Base-by-base conservation (phyloP, 2,797 vertebrate genomes). In the Gouania willdenowi region DNA sequence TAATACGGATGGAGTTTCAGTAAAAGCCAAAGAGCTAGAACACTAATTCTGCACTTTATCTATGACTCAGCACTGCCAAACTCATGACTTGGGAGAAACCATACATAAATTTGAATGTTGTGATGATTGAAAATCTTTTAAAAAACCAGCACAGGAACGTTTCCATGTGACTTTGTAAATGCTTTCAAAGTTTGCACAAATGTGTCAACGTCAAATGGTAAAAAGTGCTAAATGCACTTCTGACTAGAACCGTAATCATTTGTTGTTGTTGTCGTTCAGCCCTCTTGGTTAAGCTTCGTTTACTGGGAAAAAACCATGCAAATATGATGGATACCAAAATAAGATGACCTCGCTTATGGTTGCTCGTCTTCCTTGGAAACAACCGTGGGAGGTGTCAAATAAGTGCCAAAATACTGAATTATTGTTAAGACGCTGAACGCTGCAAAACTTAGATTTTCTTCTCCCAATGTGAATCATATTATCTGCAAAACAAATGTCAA, bases 371-470 rank as follows among this genome's bases (percentile, higher is more conserved):
- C 54, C 57, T 20, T 32, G 29, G 44, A 77, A 73, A 48, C 42
- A 32, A 23, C 30, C 1, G 55, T 64, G 60, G 60, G 66, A 75
- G 66, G 63, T 54, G 73, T 68, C 40, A 63, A 47, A 63, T 55
- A 27, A 51, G 9, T 30, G 32, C 1, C 0, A 4, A 40, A 49
- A 36, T 26, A 42, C 28, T 26, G 20, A 36, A 49, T 26, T 56
- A 16, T 27, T 2, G 1, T 20, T 34, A 35, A 10, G 26, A 29
- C 1, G 9, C 21, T 18, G 18, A 26, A 54, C 57, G 50, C 26
- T 5, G 4, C 20, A 38, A 54, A 29, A 47, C 48, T 25, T 43
- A 36, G 20, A 10, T 7, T 12, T 18, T 25, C 25, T 10, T 14
- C 4, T 7, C 11, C 2, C 17, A 5, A n/a, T 24, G 38, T 18